A percentile compares a stretch with the other conserved stretches of the same genome.
Evolutionary conservation across 2,888 invertebrate species (phyloP).

Genomic region (Lissocephala sabroskyi): DNA sequence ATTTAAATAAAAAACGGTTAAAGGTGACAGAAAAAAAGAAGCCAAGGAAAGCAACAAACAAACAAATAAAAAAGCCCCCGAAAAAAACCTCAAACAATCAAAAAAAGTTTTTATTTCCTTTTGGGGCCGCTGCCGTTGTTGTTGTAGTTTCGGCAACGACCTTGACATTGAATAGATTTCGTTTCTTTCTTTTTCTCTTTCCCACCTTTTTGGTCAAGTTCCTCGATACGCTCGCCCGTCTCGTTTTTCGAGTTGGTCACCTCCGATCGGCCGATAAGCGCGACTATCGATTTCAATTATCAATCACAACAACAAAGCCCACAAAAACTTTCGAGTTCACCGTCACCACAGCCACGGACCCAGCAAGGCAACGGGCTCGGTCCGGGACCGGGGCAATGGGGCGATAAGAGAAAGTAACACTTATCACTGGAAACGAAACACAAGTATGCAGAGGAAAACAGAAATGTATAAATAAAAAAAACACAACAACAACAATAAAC

Average conservation of each 20-base stretch:
- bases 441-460: too few species aligned
- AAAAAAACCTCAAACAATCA: slow-evolving; percentile 37
- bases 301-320: too few species aligned
- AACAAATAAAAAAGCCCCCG: slow-evolving; percentile 19
- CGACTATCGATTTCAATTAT: not conserved
- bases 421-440: too few species aligned
- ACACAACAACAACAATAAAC: not conserved
- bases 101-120: slow-evolving; percentile 25
- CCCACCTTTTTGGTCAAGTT: not conserved
- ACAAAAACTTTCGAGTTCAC: too few species aligned
- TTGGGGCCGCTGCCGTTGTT: slow-evolving; percentile 12
- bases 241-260: too few species aligned
- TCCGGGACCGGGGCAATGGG: too few species aligned
- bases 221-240: too few species aligned
- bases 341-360: too few species aligned
- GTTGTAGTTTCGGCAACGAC: slow-evolving; percentile 34
- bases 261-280: too few species aligned
- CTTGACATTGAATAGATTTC: slow-evolving; percentile 64
- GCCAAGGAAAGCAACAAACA: slow-evolving; percentile 14
- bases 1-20: slow-evolving; percentile 16
- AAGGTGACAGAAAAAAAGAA: slow-evolving; percentile 26
- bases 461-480: too few species aligned
- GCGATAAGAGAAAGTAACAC: too few species aligned
- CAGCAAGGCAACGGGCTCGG: too few species aligned
- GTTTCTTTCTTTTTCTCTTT: slow-evolving; percentile 5